phyloP scores from a whole-genome alignment of 1,140 invertebrate genomes.

The Zaprionus tsacasi region DNA sequence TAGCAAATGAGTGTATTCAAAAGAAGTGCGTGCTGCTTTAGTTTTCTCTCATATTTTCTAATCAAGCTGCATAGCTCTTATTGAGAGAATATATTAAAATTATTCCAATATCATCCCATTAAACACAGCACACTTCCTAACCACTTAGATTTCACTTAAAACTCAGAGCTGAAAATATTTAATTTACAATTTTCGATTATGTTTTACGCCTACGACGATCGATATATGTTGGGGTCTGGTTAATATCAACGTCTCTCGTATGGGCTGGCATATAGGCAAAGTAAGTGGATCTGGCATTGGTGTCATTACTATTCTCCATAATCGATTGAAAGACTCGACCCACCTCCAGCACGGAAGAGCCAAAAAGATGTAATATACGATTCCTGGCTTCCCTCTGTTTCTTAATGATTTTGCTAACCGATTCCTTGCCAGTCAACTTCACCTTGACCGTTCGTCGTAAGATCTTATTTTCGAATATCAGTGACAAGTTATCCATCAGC shows the following conservation, averaged over 20 bases:
- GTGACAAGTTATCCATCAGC: constrained; percentile 18
- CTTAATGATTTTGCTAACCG: background rate
- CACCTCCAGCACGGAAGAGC: constrained; percentile 47
- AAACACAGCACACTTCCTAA: no score
- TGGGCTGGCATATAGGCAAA: constrained; percentile 61
- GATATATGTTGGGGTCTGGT: background rate
- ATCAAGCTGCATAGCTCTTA: no score
- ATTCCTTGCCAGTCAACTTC: background rate
- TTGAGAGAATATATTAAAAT: no score
- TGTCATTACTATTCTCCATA: constrained; percentile 31
- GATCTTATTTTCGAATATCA: background rate
- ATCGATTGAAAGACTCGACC: constrained; percentile 44
- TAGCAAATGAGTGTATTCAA: background rate
- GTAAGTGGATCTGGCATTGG: constrained; percentile 16
- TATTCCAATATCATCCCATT: no score
- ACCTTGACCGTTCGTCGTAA: background rate
- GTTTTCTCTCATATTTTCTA: no score
- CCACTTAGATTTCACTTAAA: no score
- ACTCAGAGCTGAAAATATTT: background rate
- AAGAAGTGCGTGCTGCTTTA: background rate
- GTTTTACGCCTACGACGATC: background rate
- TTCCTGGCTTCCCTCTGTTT: background rate
- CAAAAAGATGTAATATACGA: constrained; percentile 24
- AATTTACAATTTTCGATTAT: background rate
- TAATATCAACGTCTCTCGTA: constrained; percentile 30